Conservation (phyloP, 2,888 invertebrate species). For the Platerodrilus igneus region DNA sequence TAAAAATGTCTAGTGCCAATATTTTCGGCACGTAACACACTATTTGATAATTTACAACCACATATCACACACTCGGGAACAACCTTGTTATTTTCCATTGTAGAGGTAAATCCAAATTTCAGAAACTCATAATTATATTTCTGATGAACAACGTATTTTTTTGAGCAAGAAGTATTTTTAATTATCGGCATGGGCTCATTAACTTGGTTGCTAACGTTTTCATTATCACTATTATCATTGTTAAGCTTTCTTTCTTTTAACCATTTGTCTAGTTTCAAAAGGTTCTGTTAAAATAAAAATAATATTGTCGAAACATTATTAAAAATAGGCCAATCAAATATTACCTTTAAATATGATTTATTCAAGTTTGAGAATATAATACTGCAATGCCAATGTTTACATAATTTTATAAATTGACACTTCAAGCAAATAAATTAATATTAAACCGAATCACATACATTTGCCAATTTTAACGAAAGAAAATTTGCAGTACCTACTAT, state of each 20-base stretch:
- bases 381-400: conserved; percentile 13
- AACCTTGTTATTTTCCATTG: too few species aligned
- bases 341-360: conserved; percentile 9
- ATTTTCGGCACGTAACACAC: too few species aligned
- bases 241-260: conserved; percentile 10
- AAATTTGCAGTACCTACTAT: too few species aligned
- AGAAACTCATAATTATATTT: conserved; percentile 5
- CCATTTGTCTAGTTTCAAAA: conserved; percentile 9
- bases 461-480: too few species aligned
- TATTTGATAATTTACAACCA: conserved; percentile 14
- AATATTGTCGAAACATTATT: conserved; percentile 3
- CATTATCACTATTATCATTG: conserved; percentile 7
- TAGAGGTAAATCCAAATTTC: too few species aligned
- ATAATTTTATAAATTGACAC: conserved; percentile 16
- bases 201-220: too few species aligned
- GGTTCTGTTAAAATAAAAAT: conserved; percentile 9
- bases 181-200: too few species aligned
- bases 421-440: conserved; percentile 13
- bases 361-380: conserved; percentile 10
- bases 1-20: too few species aligned
- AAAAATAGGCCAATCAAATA: conserved; percentile 9
- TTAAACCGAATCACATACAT: conserved; percentile 8
- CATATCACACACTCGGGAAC: conserved; percentile 11
- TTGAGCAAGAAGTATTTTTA: conserved; percentile 2
- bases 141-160: conserved; percentile 10